phyloP scores from a whole-genome alignment of 2,797 vertebrate species.

The Crypturellus tataupa region DNA sequence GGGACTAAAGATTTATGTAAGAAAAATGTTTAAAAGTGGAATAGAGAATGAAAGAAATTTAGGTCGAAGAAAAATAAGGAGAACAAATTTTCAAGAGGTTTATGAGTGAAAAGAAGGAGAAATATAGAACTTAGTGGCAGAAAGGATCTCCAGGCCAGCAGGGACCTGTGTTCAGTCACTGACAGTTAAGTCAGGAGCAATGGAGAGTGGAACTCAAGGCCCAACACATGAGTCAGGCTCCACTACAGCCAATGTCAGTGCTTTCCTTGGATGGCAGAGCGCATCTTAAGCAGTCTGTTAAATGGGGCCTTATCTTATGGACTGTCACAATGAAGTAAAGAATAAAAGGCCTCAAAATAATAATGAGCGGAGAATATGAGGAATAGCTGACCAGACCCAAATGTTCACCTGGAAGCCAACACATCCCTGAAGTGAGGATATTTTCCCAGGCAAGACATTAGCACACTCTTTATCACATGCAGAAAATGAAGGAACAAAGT shows the following conservation, averaged over 20 bases:
- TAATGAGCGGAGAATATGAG: background rate
- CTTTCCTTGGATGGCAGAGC: background rate
- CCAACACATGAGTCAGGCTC: background rate
- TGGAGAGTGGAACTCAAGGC: background rate
- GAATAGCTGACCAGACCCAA: background rate
- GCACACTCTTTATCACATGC: background rate
- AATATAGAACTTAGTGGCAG: background rate
- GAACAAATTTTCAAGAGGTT: background rate
- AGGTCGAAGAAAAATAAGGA: background rate
- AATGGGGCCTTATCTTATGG: background rate
- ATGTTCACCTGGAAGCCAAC: background rate
- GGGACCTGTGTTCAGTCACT: conserved; percentile 17
- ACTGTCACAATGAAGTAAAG: background rate
- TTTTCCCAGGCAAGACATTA: background rate
- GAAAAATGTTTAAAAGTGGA: background rate
- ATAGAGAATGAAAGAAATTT: background rate
- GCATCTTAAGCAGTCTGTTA: background rate
- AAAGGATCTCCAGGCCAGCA: background rate
- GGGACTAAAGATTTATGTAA: background rate
- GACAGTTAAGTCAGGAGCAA: conserved; percentile 4
- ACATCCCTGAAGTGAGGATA: background rate
- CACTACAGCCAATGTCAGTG: background rate
- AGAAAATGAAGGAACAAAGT: background rate
- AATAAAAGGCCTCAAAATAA: background rate
- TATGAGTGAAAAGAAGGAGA: background rate